Evolutionary conservation across 1,140 invertebrate genomes (phyloP), one percentile per base, ranked within the genome.

Genomic region (Zaprionus ghesquierei): DNA sequence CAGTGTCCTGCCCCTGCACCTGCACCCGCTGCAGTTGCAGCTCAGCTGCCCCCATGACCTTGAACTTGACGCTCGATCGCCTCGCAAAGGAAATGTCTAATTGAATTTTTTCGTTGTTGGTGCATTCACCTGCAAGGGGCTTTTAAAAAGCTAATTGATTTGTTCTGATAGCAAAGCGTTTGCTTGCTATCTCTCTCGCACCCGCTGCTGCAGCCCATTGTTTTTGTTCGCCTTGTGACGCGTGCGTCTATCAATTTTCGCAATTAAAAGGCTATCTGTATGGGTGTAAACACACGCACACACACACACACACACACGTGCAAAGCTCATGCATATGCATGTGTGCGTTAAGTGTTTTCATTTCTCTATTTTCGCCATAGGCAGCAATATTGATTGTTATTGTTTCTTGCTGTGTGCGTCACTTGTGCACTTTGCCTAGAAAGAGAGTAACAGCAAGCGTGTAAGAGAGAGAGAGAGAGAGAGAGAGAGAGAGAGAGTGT

Each of bases 131-230:
- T 56, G 46, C 33, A 20, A 13, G 6, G 31, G 9, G 49, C 53
- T 60, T 70, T 65, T 10, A 22, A n/a, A 68, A 63, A 54, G 76
- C 69, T 77, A 79, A 85, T 84, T 84, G 81, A 85, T 85, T 85
- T 76, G 15, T 70, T 63, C 65, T 77, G 80, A 84, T 86, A 86
- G 77, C 77, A 84, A 77, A 70, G 46, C 69, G 13, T 64, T 69
- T 59, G 49, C 29, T 13, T 56, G 55, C 63, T 61, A 62, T 71
- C 71, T 71, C 72, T 50, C 22, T 69, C 53, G n/a, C 13, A 54
- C 35, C 23, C 9, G 13, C 20, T 33, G 23, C 49, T 29, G 33
- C 44, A 12, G 25, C 62, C 63, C 77, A 80, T 84, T 84, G 81
- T 84, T 85, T 50, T 41, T 41, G 6, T n/a, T 41, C 31, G 49